Percentiles rank a stretch among this genome's conserved stretches.
Conservation (phyloP, 2,113 vertebrate species). For the Eubucco bourcierii region DNA sequence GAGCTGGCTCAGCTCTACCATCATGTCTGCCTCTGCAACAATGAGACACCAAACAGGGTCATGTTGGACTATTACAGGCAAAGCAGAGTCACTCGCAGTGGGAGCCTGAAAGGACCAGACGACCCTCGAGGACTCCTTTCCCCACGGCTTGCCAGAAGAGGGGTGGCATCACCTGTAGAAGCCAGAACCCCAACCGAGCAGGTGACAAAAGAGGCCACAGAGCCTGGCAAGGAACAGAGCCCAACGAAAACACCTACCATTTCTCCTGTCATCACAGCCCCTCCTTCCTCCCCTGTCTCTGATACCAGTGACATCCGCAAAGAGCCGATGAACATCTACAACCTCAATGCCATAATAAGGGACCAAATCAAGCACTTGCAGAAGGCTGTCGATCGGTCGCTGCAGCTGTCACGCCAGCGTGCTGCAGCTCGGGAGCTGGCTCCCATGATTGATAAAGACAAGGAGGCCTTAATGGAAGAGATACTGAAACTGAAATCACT, state of each 20-base stretch:
- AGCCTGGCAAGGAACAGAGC: slow-evolving; percentile 79
- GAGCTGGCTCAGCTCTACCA: slow-evolving; percentile 98
- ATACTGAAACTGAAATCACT: slow-evolving; percentile 96
- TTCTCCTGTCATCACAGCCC: slow-evolving; percentile 84
- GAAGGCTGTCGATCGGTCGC: slow-evolving; percentile 93
- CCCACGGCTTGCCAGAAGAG: slow-evolving; percentile 87
- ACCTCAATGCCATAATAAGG: slow-evolving; percentile 96
- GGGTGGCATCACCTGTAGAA: slow-evolving; percentile 76
- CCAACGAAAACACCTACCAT: slow-evolving; percentile 81
- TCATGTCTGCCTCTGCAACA: slow-evolving; percentile 97
- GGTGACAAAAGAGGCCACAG: slow-evolving; percentile 79
- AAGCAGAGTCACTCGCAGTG: slow-evolving; percentile 88
- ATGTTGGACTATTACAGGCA: slow-evolving; percentile 98
- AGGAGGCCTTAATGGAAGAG: slow-evolving; percentile 96
- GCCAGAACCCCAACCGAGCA: slow-evolving; percentile 82
- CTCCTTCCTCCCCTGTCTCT: slow-evolving; percentile 83
- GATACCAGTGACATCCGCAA: slow-evolving; percentile 91
- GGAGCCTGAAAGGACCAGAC: slow-evolving; percentile 91
- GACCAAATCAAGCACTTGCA: slow-evolving; percentile 99
- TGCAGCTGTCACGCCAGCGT: slow-evolving; percentile 92
- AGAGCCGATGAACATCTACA: slow-evolving; percentile 99
- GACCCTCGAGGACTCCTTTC: slow-evolving; percentile 90
- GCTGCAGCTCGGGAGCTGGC: slow-evolving; percentile 92
- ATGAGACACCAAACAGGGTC: slow-evolving; percentile 95
- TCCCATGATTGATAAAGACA: slow-evolving; percentile 94